Evolutionary conservation across 1,140 invertebrate species (phyloP), one percentile per base, ranked within the genome.

Genomic region (Helicoverpa armigera): DNA sequence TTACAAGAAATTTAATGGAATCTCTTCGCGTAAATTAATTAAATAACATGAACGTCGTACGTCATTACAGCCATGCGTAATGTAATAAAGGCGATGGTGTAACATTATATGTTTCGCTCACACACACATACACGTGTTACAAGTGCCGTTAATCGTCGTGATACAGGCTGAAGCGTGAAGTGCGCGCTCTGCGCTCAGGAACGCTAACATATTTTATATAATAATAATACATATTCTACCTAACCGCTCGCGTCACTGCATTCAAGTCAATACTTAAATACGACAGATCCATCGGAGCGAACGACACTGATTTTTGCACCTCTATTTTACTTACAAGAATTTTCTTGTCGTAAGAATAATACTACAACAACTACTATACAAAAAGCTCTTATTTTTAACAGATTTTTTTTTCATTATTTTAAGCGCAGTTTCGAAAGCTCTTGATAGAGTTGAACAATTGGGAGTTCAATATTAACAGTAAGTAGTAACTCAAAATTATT

Each of bases 371-470:
- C 90, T 94, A 94, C 90, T 83, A 87, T 90, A 92, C 89, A 92
- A 91, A 87, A 92, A 94, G 91, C 93, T 93, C 91, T 92, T 93
- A 92, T 85, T 87, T 67, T 87, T 91, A 91, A 90, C 86, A 90
- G 85, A 89, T 86, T 78, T 67, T 67, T 67, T 48, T 63, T 16
- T 58, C 54, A 65, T 48, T 48, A 67, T 67, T 67, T 78, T 90
- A 86, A 92, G 88, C 89, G 90, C 88, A 90, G 85, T 87, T 86
- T 91, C 84, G 85, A 91, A 94, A 93, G 93, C 92, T 94, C 93
- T 93, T 89, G 87, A 89, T 89, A 90, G 83, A 90, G 84, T 86
- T 82, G 82, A 81, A 86, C 79, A 69, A 77, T 78, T 70, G 31
- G 54, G 60, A 50, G 56, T 76, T 56, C 12, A 76, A 54, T 35